Evolutionary conservation across 2,113 vertebrate genomes (phyloP).

Genomic region (Melanerpes aurifrons): DNA sequence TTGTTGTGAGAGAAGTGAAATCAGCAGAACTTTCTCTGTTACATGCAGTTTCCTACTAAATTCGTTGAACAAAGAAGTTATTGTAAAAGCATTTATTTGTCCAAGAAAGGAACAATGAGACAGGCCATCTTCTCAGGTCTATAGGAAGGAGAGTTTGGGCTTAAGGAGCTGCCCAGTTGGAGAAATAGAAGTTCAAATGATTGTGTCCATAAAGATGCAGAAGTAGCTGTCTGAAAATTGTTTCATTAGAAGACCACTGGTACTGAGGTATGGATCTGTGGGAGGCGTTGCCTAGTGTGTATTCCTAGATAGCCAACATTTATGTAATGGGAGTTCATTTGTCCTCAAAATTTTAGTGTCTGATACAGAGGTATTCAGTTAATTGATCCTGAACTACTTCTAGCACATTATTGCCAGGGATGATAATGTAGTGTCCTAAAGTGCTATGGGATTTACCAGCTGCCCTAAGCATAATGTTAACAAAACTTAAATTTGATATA

Average conservation of each 20-base stretch:
- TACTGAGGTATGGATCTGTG: not conserved
- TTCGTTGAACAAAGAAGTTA: constrained; percentile 3
- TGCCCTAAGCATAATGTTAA: not conserved
- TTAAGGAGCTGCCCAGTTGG: constrained; percentile 1
- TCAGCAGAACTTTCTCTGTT: not conserved
- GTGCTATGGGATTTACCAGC: not conserved
- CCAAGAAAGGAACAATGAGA: not conserved
- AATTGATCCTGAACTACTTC: not conserved
- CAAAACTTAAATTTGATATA: not conserved
- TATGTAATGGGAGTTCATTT: not conserved
- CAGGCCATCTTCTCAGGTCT: not conserved
- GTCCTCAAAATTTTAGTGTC: not conserved
- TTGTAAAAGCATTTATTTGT: constrained; percentile 23
- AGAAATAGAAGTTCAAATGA: not conserved
- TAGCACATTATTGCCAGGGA: not conserved
- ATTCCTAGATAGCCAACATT: not conserved
- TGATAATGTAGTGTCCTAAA: not conserved
- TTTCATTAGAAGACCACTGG: not conserved
- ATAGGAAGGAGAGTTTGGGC: not conserved
- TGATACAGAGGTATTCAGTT: not conserved
- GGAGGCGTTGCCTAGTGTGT: not conserved
- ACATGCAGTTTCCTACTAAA: not conserved
- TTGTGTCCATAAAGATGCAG: not conserved
- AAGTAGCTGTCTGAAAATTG: not conserved
- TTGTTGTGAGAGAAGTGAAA: not conserved